Base-by-base conservation (phyloP, 2,888 invertebrate species). In the Rhingia rostrata region DNA sequence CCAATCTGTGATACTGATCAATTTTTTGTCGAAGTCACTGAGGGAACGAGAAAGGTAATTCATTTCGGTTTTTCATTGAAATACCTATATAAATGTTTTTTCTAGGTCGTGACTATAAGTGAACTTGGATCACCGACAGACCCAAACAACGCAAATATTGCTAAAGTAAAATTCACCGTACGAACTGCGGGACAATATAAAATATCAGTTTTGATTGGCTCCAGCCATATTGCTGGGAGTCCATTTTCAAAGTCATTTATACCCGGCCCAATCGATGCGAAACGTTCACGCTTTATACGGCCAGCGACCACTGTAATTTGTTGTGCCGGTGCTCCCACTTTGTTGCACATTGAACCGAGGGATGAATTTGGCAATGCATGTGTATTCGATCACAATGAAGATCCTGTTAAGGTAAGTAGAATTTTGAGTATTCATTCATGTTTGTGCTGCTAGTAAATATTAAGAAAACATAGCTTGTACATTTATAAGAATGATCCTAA, bases 1-100 rank as follows among this genome's bases (percentile, higher is more conserved):
- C 97, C 97, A 87, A 96, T 98, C 90, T 97, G 97, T 92, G 97
- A 97, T 93, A 96, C 96, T 84, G 98, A 98, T 92, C 95, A 96
- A 91, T 94, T 98, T 87, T 94, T 95, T 88, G 96, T 98, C 87
- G 95, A 96, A 92, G 97, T 98, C 88, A 95, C 95, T 72, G 96
- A 97, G 89, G 97, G 96, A 86, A 95, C 96, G 53, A 94, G 96
- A 88, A 95, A 95, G 93, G 95, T 95, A 6, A 54, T 35, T 54
- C 4, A 6, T 51, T 33, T 10, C 35, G 0, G 39, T n/a, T 35
- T 2, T 12, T 6, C 41, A 3, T 10, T 37, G 6, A 5, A 5
- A 14, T 7, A 9, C 30, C 1, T 32, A 6, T n/a, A 35, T 14
- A 9, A 56, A 14, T 32, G 45, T 22, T 41, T 14, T 53, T 70